Base-by-base conservation (phyloP, 1,140 invertebrate species). In the Pristionchus pacificus region DNA sequence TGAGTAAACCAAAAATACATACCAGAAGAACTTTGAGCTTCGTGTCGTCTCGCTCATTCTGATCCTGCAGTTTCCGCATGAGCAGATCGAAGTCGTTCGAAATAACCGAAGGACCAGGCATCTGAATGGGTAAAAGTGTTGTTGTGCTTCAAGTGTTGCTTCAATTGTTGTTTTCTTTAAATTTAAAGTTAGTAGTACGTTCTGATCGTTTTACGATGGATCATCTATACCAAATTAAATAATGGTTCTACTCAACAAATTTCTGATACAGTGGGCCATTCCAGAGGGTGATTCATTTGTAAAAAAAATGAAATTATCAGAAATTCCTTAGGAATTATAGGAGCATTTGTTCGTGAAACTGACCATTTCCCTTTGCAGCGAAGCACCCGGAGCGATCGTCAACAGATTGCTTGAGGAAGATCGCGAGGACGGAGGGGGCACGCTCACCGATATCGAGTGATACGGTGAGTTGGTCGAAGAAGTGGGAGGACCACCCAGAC, bases 11-110 rank as follows among this genome's bases (percentile, higher is more conserved):
- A n/a, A n/a, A 10, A 49, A 13, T 28, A 28, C 24, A 57, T 28
- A 28, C 64, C 24, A 57, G 64, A 25, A 65, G 31, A 27, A 29
- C 64, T 65, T 65, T 65, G 6, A 65, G 24, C 64, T 65, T 65
- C 6, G 55, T 6, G 24, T 65, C 64, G 25, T 65, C 64, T 25
- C 64, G 6, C 19, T 49, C 6, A 49, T 19, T 49, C 6, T 49
- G 38, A 49, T 49, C 38, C 19, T 49, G 38, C 6, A 49, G 38
- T 49, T 6, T 49, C 38, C 19, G 6, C 6, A 49, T 49, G 6
- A 49, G 19, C 19, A 19, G 6, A 19, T 49, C 38, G 6, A 49
- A 19, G 19, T 49, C 38, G 6, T 19, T 19, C 19, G 38, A 49
- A 6, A 49, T 49, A 19, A 49, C 38, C 6, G 38, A 10, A 49